Base-by-base conservation (phyloP, 2,888 invertebrate species). In the Sinhomidia bicolor region DNA sequence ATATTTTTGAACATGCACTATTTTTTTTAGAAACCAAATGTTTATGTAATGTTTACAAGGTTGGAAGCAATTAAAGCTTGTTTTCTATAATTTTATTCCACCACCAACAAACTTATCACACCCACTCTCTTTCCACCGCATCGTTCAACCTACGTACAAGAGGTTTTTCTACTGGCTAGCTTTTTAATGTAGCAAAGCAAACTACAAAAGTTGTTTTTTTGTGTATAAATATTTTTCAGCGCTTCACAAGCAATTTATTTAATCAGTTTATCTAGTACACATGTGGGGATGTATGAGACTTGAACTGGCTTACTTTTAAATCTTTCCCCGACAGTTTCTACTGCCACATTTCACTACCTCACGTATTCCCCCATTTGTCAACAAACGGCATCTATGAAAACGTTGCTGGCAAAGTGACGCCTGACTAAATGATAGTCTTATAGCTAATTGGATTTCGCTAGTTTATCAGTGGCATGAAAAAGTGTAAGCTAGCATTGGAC, bases 381-480 rank as follows among this genome's bases (percentile, higher is more conserved):
- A n/a, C 62, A 29, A 29, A 32, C 29, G 32, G 1, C 32, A 65
- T 32, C 14, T 32, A 32, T 32, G 32, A 65, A 65, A 60, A 60
- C 14, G 26, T 20, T 60, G 57, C 12, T 41, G 14, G 41, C 41
- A 41, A 41, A 68, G 20, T 20, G 41, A 32, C 62, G 14, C 62
- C 41, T 41, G 41, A n/a, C n/a, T n/a, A n/a, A 41, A 68, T 36
- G 68, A 41, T 17, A 41, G 68, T 17, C 36, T 10, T 17, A 36
- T 41, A 20, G 68, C 68, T 68, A 68, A 68, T 68, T 68, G 68
- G 68, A 68, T 68, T 41, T 68, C 9, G 0, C 1, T 20, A n/a
- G 36, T 36, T 68, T 68, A 41, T 68, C 41, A 68, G 7, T 36
- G 68, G 41, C 17, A 41, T 20, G 41, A n/a, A 68, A 68, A 36